Evolutionary conservation across 2,113 vertebrate species (phyloP).

Genomic region (Trematocara stigmaticum): DNA sequence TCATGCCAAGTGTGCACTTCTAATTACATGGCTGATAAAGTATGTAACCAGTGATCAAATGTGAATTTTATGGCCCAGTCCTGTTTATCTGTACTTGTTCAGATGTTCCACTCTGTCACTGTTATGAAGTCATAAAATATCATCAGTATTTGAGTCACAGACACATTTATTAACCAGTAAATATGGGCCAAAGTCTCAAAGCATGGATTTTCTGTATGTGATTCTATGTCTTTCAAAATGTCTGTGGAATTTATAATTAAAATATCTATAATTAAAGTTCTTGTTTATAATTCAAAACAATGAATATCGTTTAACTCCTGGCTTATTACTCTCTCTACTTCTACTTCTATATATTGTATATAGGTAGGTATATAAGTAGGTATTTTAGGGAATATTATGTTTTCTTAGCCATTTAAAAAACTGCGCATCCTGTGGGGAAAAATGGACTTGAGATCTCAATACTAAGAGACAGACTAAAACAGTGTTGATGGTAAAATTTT

Average conservation of each 20-base stretch:
- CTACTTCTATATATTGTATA: neutral
- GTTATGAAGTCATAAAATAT: neutral
- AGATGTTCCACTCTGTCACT: neutral
- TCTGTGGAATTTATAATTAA: neutral
- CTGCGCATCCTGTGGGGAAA: rapidly evolving
- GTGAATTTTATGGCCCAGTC: neutral
- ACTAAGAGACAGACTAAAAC: neutral
- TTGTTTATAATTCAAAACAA: neutral
- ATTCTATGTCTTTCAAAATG: neutral
- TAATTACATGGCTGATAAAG: neutral
- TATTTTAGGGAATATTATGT: neutral
- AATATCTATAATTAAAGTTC: neutral
- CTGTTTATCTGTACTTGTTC: neutral
- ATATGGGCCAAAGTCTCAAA: neutral
- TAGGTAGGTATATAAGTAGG: neutral
- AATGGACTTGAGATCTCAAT: neutral
- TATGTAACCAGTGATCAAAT: neutral
- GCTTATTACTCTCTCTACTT: neutral
- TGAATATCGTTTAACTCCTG: neutral
- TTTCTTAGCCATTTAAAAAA: neutral
- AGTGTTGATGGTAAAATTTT: neutral
- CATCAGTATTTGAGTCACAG: neutral
- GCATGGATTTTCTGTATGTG: neutral
- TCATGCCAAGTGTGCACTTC: neutral
- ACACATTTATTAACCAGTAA: neutral